Evolutionary conservation across 2,797 vertebrate species (phyloP).

Genomic region (Molothrus aeneus): DNA sequence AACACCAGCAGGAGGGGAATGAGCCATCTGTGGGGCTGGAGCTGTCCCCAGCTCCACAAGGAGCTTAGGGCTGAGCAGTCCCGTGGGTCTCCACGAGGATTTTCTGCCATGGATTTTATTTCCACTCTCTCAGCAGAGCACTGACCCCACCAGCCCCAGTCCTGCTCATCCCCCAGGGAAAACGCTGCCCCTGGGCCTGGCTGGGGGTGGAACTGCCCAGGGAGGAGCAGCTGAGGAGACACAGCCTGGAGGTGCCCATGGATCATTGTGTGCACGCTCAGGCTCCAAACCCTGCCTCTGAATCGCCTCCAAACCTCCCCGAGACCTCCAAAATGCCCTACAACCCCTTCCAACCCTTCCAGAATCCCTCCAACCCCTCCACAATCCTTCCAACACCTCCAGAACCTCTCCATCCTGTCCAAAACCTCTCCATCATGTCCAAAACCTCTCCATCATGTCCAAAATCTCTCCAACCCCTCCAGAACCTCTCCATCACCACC

Average conservation of each 20-base stretch:
- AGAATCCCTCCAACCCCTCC: not conserved
- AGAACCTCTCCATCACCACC: too few species aligned
- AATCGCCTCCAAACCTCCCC: not conserved
- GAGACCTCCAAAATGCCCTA: not conserved
- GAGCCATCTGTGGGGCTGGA: not conserved
- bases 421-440: not conserved
- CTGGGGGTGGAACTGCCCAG: not conserved
- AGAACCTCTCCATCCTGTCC: not conserved
- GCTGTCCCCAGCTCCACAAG: not conserved
- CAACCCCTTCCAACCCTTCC: too few species aligned
- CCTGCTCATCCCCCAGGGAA: rapidly evolving
- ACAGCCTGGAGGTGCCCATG: rapidly evolving
- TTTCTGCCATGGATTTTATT: not conserved
- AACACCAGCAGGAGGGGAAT: not conserved
- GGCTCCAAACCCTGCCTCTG: not conserved
- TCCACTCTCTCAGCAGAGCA: rapidly evolving
- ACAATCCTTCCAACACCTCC: not conserved
- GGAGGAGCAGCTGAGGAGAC: not conserved
- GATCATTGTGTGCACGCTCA: rapidly evolving
- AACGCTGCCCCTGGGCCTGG: rapidly evolving
- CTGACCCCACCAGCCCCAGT: rapidly evolving
- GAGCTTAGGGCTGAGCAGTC: not conserved
- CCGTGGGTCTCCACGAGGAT: not conserved
- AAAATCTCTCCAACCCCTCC: too few species aligned
- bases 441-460: not conserved